These are phyloP conservation scores for Australoheros scitulus DNA, from an alignment of 2,113 vertebrate genomes.

Conservation along the genomic window DNA sequence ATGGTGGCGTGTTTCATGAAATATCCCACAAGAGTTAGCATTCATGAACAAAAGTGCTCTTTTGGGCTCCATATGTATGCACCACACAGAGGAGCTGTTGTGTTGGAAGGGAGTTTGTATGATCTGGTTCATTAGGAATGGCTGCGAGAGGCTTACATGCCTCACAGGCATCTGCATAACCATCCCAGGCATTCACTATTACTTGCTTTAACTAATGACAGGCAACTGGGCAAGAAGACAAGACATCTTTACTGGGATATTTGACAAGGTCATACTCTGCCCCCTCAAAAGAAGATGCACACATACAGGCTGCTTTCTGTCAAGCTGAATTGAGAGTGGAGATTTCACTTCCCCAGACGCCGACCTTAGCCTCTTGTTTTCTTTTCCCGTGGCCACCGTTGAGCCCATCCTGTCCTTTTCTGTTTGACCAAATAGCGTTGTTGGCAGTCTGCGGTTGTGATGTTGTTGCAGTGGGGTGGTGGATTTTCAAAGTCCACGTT, in stretches of 20 bases:
- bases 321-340: constrained; percentile 58
- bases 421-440: constrained; percentile 27
- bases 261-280: constrained; percentile 71
- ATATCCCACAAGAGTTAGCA: constrained; percentile 67
- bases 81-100: constrained; percentile 72
- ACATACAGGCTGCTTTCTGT: constrained; percentile 62
- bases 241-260: constrained; percentile 70
- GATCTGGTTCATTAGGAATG: constrained; percentile 71
- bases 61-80: constrained; percentile 64
- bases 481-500: constrained; percentile 59
- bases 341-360: constrained; percentile 60
- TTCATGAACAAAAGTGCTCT: constrained; percentile 78
- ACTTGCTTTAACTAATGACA: constrained; percentile 73
- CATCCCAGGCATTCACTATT: constrained; percentile 69
- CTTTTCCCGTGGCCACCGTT: constrained; percentile 58
- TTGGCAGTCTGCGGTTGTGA: constrained; percentile 53
- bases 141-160: constrained; percentile 60
- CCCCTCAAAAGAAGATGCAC: constrained; percentile 56
- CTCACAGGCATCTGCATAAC: constrained; percentile 70
- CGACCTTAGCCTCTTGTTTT: constrained; percentile 72
- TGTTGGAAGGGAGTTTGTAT: constrained; percentile 66
- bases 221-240: constrained; percentile 57
- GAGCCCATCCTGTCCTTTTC: constrained; percentile 58
- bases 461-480: constrained; percentile 80
- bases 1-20: constrained; percentile 71